phyloP scores from a whole-genome alignment of 2,797 vertebrate genomes.

The Natrix natrix region DNA sequence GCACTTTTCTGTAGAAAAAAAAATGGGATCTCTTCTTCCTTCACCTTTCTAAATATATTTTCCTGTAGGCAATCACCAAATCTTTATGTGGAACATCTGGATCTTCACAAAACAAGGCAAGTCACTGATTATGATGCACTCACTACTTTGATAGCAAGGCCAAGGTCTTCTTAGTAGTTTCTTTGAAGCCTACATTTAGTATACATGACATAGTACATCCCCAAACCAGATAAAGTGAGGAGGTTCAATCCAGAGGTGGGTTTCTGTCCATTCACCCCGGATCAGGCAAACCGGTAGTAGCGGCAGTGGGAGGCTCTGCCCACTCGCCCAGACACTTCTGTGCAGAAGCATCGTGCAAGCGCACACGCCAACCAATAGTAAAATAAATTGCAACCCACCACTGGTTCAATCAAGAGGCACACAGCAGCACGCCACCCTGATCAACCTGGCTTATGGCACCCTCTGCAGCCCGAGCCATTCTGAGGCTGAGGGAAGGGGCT shows the following conservation, averaged over 20 bases:
- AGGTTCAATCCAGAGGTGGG: background rate
- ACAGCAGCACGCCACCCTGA: no score
- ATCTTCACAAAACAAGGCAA: background rate
- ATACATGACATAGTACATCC: background rate
- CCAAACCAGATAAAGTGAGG: background rate
- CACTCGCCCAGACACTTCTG: no score
- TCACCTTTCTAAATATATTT: background rate
- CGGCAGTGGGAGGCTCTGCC: no score
- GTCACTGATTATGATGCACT: background rate
- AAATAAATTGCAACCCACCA: no score
- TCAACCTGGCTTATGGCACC: no score
- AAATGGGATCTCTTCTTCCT: background rate
- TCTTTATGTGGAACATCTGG: background rate
- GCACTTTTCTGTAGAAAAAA: background rate
- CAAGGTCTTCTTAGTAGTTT: background rate
- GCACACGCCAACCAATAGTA: no score
- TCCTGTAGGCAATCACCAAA: background rate
- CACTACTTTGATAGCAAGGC: background rate
- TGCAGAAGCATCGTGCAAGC: no score
- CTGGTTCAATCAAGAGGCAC: no score
- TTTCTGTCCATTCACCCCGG: no score
- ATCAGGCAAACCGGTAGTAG: no score
- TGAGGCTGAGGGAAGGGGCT: no score
- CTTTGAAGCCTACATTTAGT: background rate
- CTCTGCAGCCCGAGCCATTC: no score